These are phyloP conservation scores for Tachycineta bicolor DNA, from an alignment of 2,113 vertebrate genomes.

Conservation along the genomic window DNA sequence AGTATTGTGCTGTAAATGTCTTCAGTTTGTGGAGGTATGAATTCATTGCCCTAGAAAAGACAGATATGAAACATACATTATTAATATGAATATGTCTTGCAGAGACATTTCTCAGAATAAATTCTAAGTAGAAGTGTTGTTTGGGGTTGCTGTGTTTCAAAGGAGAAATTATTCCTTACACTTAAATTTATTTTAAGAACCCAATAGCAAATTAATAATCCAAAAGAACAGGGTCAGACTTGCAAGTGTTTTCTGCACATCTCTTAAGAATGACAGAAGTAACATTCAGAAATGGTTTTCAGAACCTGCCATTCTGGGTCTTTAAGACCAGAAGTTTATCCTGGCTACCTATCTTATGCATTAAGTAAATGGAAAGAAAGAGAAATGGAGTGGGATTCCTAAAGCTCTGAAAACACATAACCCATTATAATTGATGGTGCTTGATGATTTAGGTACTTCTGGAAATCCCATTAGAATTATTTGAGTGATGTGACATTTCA, in stretches of 20 bases:
- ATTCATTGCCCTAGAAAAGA: slow-evolving; percentile 6
- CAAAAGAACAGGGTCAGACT: background rate
- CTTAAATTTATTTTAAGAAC: background rate
- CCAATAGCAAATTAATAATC: background rate
- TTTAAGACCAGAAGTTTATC: background rate
- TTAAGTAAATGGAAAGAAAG: background rate
- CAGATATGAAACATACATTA: background rate
- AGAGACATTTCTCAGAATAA: background rate
- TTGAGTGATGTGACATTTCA: background rate
- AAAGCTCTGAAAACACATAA: background rate
- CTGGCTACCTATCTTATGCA: background rate
- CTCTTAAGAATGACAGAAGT: background rate
- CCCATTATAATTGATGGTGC: background rate
- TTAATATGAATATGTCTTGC: background rate
- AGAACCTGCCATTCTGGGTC: background rate
- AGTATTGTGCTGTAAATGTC: background rate
- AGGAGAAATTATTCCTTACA: background rate
- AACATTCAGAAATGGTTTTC: background rate
- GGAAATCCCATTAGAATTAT: background rate
- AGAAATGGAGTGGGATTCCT: background rate
- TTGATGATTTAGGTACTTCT: background rate
- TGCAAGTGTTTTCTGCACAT: background rate
- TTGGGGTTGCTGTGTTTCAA: background rate
- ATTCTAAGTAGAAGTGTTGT: background rate
- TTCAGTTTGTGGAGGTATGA: background rate